Conservation (phyloP, 37 sponge, comb jelly and placozoan genomes). For the Theonella swinhoei region DNA sequence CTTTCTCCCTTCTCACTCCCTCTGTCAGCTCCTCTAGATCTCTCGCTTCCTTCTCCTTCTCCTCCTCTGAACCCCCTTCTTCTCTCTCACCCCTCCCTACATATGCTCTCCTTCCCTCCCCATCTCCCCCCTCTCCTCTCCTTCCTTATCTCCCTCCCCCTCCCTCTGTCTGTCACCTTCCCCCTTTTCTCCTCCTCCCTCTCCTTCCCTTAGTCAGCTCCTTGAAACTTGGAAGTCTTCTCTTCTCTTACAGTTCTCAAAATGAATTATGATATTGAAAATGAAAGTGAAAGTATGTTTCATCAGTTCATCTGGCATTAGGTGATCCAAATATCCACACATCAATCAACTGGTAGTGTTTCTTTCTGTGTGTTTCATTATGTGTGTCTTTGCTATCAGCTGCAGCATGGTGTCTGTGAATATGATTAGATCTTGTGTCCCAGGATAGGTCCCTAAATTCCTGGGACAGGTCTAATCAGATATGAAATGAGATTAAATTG, state of each 20-base stretch:
- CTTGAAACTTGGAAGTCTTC: too few species aligned
- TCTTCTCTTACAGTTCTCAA: too few species aligned
- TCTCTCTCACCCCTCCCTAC: background rate
- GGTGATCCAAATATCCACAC: too few species aligned
- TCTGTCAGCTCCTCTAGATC: background rate
- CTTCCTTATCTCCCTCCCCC: background rate
- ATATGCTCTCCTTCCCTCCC: slow-evolving; percentile 2
- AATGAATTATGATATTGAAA: too few species aligned
- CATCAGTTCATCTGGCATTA: too few species aligned
- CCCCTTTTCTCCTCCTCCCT: too few species aligned
- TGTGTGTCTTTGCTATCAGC: background rate
- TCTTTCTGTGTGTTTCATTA: background rate
- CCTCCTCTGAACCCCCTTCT: background rate
- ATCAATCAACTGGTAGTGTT: too few species aligned
- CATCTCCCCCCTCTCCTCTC: background rate
- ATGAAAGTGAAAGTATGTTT: too few species aligned
- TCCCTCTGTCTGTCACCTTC: too few species aligned
- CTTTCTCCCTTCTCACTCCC: background rate
- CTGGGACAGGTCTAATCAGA: too few species aligned
- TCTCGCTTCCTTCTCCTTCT: background rate
- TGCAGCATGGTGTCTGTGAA: background rate
- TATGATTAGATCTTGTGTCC: background rate
- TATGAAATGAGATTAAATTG: too few species aligned
- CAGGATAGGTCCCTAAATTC: background rate
- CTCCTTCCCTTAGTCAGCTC: too few species aligned